These are phyloP conservation scores for Novumbra hubbsi DNA, from an alignment of 2,797 vertebrate species.

Conservation along the genomic window DNA sequence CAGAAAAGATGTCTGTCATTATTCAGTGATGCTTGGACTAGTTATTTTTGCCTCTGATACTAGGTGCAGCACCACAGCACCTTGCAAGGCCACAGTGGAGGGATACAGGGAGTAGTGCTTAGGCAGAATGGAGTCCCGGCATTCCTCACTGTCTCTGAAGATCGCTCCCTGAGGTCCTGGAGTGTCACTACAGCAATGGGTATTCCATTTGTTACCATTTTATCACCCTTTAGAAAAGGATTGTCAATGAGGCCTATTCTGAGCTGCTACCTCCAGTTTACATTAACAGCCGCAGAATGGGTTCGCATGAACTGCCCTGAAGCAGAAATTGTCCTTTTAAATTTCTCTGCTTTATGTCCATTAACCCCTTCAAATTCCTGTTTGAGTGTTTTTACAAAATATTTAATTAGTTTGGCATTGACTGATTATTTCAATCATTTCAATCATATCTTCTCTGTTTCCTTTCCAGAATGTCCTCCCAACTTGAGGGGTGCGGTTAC, in stretches of 20 bases:
- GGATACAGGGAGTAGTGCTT: conserved; percentile 62
- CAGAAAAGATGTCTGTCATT: background rate
- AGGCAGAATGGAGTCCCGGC: conserved; percentile 45
- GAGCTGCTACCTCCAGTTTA: too few species aligned
- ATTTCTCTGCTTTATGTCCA: too few species aligned
- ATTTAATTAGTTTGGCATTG: too few species aligned
- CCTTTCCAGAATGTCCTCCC: conserved; percentile 36
- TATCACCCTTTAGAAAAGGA: too few species aligned
- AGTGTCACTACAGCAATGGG: conserved; percentile 52
- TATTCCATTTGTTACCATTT: conserved; percentile 31
- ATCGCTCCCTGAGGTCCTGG: conserved; percentile 77
- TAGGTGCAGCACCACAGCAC: conserved; percentile 77
- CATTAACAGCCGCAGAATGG: too few species aligned
- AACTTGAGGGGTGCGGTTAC: conserved; percentile 48
- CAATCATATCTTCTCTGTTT: background rate
- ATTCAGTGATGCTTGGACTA: background rate
- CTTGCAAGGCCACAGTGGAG: conserved; percentile 75
- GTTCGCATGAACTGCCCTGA: too few species aligned
- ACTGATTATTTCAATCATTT: background rate
- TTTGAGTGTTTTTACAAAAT: background rate
- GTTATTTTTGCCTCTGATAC: background rate
- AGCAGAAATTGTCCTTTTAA: too few species aligned
- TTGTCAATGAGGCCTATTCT: too few species aligned
- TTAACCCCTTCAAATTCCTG: background rate
- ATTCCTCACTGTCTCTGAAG: conserved; percentile 77